These are phyloP conservation scores for Dermatemys mawii DNA, from an alignment of 2,113 vertebrate genomes.

Conservation along the genomic window DNA sequence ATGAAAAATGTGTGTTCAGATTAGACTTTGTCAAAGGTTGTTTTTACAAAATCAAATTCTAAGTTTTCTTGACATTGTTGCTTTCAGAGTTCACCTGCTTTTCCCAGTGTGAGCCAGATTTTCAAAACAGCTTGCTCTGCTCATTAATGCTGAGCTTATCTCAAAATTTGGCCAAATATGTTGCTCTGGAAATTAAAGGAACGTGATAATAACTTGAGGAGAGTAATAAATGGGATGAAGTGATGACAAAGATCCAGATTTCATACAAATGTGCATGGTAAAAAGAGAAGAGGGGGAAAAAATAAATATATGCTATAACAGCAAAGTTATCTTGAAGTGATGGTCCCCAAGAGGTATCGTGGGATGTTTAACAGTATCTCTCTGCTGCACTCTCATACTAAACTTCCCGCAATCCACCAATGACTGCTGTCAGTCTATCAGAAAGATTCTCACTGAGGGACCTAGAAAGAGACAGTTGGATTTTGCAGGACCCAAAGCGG, in stretches of 20 bases:
- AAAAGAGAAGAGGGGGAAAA: background rate
- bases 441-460: background rate
- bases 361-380: background rate
- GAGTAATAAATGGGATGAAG: background rate
- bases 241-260: background rate
- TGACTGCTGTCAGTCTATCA: background rate
- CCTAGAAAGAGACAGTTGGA: background rate
- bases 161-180: background rate
- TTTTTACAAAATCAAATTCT: background rate
- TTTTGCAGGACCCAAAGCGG: background rate
- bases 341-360: background rate
- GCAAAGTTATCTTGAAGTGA: background rate
- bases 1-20: background rate
- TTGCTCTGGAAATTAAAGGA: background rate
- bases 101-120: background rate
- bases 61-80: background rate
- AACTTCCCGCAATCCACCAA: background rate
- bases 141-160: background rate
- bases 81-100: conserved; percentile 22
- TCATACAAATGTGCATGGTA: background rate
- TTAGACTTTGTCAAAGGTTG: background rate
- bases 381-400: background rate
- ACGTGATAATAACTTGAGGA: background rate
- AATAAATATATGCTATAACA: background rate
- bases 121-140: background rate